Evolutionary conservation across 2,797 vertebrate species (phyloP).

Genomic region (Siniperca obscura): DNA sequence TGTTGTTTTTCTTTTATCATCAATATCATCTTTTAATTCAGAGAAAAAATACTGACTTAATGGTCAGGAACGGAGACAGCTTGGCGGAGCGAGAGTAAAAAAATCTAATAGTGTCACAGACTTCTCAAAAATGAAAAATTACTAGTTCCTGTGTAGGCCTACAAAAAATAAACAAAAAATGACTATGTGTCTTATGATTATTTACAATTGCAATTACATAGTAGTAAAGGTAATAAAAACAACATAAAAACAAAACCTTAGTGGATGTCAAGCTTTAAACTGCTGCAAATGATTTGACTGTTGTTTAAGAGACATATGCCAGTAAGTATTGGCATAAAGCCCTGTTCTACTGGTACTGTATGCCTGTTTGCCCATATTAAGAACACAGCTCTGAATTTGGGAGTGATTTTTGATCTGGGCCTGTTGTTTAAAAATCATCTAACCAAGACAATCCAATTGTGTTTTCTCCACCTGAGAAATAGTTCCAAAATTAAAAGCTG

Average conservation of each 20-base stretch:
- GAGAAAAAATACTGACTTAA: constrained; percentile 15
- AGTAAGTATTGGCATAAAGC: neutral
- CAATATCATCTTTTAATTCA: constrained; percentile 34
- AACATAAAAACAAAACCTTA: constrained; percentile 13
- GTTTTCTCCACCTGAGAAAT: neutral
- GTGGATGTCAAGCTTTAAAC: constrained; percentile 17
- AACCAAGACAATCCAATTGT: neutral
- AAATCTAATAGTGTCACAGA: neutral
- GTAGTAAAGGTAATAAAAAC: constrained; percentile 3
- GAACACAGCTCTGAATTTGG: neutral
- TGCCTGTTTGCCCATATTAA: neutral
- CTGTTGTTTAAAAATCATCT: neutral
- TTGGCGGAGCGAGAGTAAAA: neutral
- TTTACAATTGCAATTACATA: constrained; percentile 10
- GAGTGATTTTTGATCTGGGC: neutral
- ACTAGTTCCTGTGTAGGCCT: neutral
- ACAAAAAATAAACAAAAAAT: neutral
- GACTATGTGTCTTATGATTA: neutral
- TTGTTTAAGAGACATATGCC: constrained; percentile 1
- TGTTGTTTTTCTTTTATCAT: constrained; percentile 40
- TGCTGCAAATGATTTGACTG: neutral
- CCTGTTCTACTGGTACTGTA: neutral
- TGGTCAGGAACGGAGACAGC: constrained; percentile 19
- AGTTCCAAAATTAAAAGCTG: neutral
- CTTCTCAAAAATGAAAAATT: neutral